Base-by-base conservation (phyloP, 2,797 vertebrate species). In the Gambusia yucatana region DNA sequence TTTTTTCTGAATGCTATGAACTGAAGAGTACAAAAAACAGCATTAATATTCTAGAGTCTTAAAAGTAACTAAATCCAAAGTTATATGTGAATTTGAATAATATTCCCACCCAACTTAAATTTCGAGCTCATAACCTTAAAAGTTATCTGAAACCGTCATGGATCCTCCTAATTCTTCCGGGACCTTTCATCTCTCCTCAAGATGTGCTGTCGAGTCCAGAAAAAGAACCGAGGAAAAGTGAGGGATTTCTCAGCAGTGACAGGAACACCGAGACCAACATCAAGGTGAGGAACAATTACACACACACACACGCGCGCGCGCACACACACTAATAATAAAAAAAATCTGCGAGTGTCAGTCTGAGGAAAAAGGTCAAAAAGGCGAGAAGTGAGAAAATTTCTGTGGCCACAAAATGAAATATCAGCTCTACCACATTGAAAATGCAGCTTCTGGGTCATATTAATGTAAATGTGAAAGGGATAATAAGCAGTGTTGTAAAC, bases 401-500 rank as follows among this genome's bases (percentile, higher is more conserved):
- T 6, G 9, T 44, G 50, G 63, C 43, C 73, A 2, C 80, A 69
- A 65, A 63, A 65, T 36, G 84, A 93, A 70, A 70, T 59, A 36
- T 70, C 39, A 36, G 55, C 80, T 95, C 90, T 72, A 76, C 61
- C 20, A 80, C 72, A 55, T 52, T 91, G 16, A 90, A 89, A 70
- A 89, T 13, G 92, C 48, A 87, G 94, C 78, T 95, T 93, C 86
- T 90, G 77, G 92, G 93, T 30, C 84, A 72, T 43, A 93, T 91
- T 83, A 81, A 70, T 81, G 91, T 75, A 92, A 86, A 78, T 92
- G 93, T 71, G 75, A 80, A 0, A 80, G 86, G 57, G 17, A 52
- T 59, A 82, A 72, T 39, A 82, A 17, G 0, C 16, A 36, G 3
- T 87, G 89, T 67, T 94, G 93, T 72, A 72, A 28, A 86, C 82